Evolutionary conservation across 2,113 vertebrate genomes (phyloP).

Genomic region (Sphyrna mokarran): DNA sequence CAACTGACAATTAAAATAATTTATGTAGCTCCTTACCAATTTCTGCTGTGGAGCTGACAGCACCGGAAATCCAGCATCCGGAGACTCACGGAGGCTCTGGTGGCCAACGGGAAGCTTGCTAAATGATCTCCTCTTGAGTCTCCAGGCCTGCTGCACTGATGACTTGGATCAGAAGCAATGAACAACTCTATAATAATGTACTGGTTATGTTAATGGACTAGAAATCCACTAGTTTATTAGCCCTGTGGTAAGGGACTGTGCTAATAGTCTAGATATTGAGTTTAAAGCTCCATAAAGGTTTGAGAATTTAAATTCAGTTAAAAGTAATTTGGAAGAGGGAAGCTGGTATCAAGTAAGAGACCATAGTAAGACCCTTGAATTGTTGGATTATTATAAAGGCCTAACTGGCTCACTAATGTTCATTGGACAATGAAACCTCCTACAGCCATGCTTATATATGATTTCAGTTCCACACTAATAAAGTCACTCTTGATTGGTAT

Average conservation of each 20-base stretch:
- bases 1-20: too few species aligned
- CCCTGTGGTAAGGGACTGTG: background rate
- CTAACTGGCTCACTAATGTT: background rate
- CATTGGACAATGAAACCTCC: too few species aligned
- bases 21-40: too few species aligned
- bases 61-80: too few species aligned
- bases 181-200: background rate
- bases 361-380: too few species aligned
- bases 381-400: background rate
- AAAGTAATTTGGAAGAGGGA: background rate
- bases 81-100: too few species aligned
- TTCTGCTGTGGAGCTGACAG: too few species aligned
- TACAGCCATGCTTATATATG: too few species aligned
- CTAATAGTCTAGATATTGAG: background rate
- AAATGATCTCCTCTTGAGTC: too few species aligned
- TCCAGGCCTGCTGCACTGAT: background rate
- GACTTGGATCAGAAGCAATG: background rate
- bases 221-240: background rate
- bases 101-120: too few species aligned
- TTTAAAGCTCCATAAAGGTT: background rate
- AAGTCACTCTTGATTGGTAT: background rate
- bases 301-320: background rate
- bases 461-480: background rate
- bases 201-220: background rate
- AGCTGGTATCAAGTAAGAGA: background rate